Conservation (phyloP, 2,797 vertebrate species). For the Strix occidentalis region DNA sequence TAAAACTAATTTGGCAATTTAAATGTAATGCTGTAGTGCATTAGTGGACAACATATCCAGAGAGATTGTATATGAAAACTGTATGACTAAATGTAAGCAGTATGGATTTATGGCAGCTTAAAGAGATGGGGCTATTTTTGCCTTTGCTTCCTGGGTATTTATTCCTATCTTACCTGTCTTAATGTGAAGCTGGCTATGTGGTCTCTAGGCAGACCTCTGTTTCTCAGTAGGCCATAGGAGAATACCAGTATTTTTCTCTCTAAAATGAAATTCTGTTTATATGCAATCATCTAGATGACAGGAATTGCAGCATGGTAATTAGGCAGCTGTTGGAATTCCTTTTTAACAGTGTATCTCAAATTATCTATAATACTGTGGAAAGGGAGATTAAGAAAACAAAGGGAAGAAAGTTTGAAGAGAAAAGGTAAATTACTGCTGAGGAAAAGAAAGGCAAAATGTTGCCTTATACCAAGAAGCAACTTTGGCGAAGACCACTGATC, state of each 20-base stretch:
- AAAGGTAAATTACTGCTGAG: not conserved
- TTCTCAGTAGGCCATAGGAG: not conserved
- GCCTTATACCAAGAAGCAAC: not conserved
- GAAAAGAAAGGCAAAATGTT: not conserved
- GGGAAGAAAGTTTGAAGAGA: not conserved
- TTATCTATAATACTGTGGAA: not conserved
- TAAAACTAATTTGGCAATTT: not conserved
- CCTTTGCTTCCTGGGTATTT: not conserved
- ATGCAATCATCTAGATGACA: not conserved
- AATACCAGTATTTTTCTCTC: not conserved
- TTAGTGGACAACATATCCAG: not conserved
- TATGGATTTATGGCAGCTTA: not conserved
- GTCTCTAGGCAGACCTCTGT: not conserved
- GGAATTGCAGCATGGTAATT: not conserved
- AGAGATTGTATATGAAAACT: not conserved
- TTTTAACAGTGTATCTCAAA: not conserved
- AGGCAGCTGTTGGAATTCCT: not conserved
- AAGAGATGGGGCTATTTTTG: not conserved
- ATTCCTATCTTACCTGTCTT: not conserved
- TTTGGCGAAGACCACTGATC: rapidly evolving
- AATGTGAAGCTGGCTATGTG: not conserved
- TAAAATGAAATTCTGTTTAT: not conserved
- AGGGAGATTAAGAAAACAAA: not conserved
- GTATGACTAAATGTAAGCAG: not conserved
- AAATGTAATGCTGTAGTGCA: not conserved